Conservation (phyloP, 2,888 invertebrate species). For the Sphecodes monilicornis region DNA sequence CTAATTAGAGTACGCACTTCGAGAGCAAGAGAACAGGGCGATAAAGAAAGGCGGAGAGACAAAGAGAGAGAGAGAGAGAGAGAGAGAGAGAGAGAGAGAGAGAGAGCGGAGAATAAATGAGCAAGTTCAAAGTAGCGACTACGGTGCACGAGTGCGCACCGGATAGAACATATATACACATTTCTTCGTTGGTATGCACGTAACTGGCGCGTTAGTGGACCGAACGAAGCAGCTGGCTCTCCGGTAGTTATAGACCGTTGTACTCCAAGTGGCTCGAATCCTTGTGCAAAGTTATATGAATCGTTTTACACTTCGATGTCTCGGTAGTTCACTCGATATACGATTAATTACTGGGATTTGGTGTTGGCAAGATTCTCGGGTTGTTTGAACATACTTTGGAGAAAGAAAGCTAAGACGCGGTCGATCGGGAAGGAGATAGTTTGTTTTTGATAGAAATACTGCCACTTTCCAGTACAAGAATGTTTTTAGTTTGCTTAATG, state of each 20-base stretch:
- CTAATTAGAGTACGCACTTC: constrained; percentile 51
- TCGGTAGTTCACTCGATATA: background rate
- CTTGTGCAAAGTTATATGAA: background rate
- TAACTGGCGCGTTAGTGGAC: constrained; percentile 3
- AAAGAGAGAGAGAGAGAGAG: background rate
- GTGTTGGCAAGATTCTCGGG: background rate
- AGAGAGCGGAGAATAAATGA: background rate
- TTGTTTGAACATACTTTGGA: background rate
- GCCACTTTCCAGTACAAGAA: background rate
- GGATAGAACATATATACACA: constrained; percentile 13
- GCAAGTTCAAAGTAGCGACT: background rate
- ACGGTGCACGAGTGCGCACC: background rate
- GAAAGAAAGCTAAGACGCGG: background rate
- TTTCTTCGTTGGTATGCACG: constrained; percentile 17
- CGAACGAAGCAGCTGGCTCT: constrained; percentile 4
- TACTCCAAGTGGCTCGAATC: background rate
- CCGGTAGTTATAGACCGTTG: background rate
- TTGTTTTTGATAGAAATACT: background rate
- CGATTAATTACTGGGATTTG: background rate
- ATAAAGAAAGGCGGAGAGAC: background rate
- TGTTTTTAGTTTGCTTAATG: background rate
- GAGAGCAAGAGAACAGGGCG: background rate
- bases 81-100: background rate
- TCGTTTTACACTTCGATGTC: background rate
- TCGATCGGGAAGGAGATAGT: background rate